Evolutionary conservation across 2,113 vertebrate genomes (phyloP).

Genomic region (Gallinago media): DNA sequence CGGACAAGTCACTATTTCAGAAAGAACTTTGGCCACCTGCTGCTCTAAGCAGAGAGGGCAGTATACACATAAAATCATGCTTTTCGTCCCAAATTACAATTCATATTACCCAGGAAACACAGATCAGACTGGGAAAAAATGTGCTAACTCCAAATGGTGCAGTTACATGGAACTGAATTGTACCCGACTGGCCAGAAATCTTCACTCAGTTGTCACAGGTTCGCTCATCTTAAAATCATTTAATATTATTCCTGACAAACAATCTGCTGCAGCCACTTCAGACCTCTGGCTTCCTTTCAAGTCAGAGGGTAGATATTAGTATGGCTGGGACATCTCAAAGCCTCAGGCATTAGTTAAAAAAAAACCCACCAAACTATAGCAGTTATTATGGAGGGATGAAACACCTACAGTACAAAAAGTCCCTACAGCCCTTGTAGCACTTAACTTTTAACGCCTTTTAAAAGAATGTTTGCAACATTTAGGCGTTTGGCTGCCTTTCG

Average conservation of each 20-base stretch:
- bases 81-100: not conserved
- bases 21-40: conserved; percentile 3
- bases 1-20: not conserved
- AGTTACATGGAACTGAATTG: not conserved
- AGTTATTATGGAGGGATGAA: not conserved
- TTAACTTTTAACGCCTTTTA: no score
- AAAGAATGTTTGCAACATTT: no score
- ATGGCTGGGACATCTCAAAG: not conserved
- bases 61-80: not conserved
- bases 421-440: no score
- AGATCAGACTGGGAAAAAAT: not conserved
- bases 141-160: not conserved
- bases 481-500: no score
- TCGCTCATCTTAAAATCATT: not conserved
- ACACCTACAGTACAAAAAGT: not conserved
- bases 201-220: not conserved
- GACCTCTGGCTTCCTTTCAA: not conserved
- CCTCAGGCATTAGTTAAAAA: not conserved
- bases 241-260: not conserved
- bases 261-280: not conserved
- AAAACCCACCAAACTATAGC: not conserved
- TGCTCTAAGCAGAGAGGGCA: not conserved
- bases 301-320: not conserved
- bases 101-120: not conserved
- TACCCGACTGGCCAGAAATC: not conserved